These are phyloP conservation scores for Drosophila siamana DNA, from an alignment of 2,888 invertebrate species.

Conservation along the genomic window DNA sequence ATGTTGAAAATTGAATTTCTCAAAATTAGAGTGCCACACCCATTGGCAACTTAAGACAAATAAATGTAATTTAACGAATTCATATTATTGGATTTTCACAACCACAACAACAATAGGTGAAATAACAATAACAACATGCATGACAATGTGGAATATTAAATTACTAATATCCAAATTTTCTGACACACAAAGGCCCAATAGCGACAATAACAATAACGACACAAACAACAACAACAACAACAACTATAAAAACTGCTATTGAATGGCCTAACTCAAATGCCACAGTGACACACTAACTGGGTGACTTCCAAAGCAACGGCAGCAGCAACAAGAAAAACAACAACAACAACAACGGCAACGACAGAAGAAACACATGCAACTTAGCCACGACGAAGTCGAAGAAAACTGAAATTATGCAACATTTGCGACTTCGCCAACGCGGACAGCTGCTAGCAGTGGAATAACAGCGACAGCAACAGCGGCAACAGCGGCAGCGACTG, in stretches of 20 bases:
- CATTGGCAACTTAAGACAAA: conserved; percentile 17
- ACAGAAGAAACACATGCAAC: conserved; percentile 45
- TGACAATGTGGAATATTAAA: conserved; percentile 65
- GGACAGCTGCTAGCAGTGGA: conserved; percentile 62
- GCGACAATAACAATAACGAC: conserved; percentile 20
- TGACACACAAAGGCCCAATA: conserved; percentile 29
- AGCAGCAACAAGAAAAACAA: conserved; percentile 35
- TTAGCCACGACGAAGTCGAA: conserved; percentile 48
- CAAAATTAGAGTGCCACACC: conserved; percentile 29
- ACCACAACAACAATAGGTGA: conserved; percentile 16
- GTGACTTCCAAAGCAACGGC: conserved; percentile 73
- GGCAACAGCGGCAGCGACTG: conserved; percentile 8
- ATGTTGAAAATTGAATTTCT: neutral
- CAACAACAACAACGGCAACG: conserved; percentile 34
- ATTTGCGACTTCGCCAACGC: conserved; percentile 37
- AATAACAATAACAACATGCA: conserved; percentile 35
- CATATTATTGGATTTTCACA: conserved; percentile 41
- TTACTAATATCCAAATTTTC: conserved; percentile 60
- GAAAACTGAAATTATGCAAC: conserved; percentile 73
- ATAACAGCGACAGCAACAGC: conserved; percentile 8
- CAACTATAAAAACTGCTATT: conserved; percentile 21
- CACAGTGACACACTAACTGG: conserved; percentile 81
- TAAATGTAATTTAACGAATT: conserved; percentile 55
- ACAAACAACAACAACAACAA: conserved; percentile 19
- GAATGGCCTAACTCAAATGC: conserved; percentile 66